A percentile compares a stretch with the other conserved stretches of the same genome.
Conservation (phyloP, 2,797 vertebrate genomes). For the Lepus townsendii region DNA sequence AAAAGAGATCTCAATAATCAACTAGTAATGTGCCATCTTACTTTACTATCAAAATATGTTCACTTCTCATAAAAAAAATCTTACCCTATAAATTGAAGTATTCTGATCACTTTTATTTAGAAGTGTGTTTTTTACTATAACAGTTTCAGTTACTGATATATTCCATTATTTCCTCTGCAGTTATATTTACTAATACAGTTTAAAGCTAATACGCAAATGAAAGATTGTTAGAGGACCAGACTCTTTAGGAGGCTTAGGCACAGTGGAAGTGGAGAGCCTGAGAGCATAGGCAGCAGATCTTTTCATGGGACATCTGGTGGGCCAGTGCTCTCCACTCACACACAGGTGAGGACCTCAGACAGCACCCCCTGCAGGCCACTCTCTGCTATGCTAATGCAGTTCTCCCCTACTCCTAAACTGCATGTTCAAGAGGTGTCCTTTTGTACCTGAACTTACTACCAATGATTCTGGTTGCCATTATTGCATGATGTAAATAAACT, state of each 20-base stretch:
- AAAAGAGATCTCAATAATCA: neutral
- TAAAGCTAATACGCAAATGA: neutral
- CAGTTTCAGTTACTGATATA: neutral
- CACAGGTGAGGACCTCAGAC: fast-evolving
- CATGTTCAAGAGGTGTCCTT: neutral
- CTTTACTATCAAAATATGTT: constrained; percentile 1
- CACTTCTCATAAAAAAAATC: neutral
- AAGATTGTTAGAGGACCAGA: neutral
- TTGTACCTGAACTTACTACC: neutral
- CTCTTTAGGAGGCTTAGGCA: neutral
- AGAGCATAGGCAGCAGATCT: neutral
- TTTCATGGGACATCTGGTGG: neutral
- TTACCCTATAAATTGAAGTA: neutral
- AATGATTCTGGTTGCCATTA: neutral
- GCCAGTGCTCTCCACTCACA: too few relatives aligned
- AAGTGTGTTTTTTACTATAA: constrained; percentile 3
- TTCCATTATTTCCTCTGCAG: neutral
- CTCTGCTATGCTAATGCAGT: neutral
- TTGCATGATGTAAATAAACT: neutral
- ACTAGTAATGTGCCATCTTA: neutral
- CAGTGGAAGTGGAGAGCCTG: neutral
- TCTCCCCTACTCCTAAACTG: neutral
- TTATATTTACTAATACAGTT: constrained; percentile 21
- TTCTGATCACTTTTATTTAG: neutral
- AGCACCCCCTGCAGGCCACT: neutral